Conservation (phyloP, 2,888 invertebrate species). For the Lissonota sp. region DNA sequence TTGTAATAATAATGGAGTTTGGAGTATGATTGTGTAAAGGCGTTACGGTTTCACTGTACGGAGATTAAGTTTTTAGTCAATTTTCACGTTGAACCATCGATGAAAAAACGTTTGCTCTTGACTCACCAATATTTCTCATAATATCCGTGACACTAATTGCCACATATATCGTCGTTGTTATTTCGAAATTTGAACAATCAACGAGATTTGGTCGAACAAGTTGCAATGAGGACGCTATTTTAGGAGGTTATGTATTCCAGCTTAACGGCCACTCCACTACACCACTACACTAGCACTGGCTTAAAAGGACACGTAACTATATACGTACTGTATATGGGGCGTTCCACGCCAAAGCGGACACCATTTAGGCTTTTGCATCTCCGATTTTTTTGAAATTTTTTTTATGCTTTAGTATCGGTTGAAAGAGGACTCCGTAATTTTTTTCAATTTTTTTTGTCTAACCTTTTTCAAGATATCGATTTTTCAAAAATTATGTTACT, state of each 20-base stretch:
- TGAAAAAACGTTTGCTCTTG: neutral
- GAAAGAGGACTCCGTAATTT: too few species aligned
- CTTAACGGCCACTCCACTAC: constrained; percentile 75
- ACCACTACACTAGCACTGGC: constrained; percentile 64
- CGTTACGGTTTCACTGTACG: neutral
- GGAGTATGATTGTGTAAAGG: neutral
- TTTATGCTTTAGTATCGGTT: too few species aligned
- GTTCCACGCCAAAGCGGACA: too few species aligned
- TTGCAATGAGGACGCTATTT: constrained; percentile 76
- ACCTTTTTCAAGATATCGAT: too few species aligned
- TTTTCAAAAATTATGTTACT: too few species aligned
- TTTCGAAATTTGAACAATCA: constrained; percentile 68
- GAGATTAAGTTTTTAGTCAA: constrained; percentile 39
- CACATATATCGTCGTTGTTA: constrained; percentile 43
- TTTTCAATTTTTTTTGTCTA: too few species aligned
- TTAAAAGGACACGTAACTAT: constrained; percentile 26
- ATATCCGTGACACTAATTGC: constrained; percentile 64
- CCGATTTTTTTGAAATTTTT: too few species aligned
- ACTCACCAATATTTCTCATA: constrained; percentile 74
- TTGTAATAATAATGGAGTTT: neutral
- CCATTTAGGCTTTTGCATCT: too few species aligned
- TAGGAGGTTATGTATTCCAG: constrained; percentile 66
- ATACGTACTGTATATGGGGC: constrained; percentile 9
- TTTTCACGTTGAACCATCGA: constrained; percentile 60
- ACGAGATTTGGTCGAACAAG: constrained; percentile 31